Base-by-base conservation (phyloP, 1,140 invertebrate species). In the Habropoda laboriosa region DNA sequence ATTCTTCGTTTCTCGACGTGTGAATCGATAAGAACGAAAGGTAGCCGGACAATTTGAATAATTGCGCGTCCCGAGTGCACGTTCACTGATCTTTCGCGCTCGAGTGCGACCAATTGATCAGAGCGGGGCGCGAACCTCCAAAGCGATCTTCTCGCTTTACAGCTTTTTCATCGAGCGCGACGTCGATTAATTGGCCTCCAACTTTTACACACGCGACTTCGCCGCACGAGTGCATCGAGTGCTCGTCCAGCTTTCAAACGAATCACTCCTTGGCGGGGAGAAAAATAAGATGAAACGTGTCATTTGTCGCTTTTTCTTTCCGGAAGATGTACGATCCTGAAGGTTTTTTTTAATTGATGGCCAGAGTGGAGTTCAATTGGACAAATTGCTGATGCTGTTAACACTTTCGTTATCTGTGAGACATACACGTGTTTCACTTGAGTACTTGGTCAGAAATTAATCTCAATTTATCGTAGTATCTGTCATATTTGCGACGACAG, bases 161-260 rank as follows among this genome's bases (percentile, higher is more conserved):
- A 70, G 82, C 63, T 82, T 72, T 68, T 81, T 82, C 67, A 42
- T 45, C 64, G 32, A 66, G 21, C 51, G 32, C 18, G 58, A 60
- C 64, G 81, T 83, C 82, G 82, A 82, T 83, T 83, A 83, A 83
- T 83, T 70, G 61, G 49, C 67, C 78, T 79, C 24, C 73, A 67
- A 67, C 53, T 51, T 83, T 51, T 60, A 55, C 38, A 61, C 45
- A 30, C 71, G 71, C 71, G 57, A 73, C 40, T 63, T 38, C 42
- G 57, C 16, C 13, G 4, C 40, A 30, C 2, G 53, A 13, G 12
- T 24, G 6, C 40, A 45, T 45, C 27, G 18, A 45, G 30, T 24
- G 5, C 38, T 13, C 24, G 16, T 4, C 18, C 0, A 6, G 27
- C 16, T 53, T 68, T 68, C n/a, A 53, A 68, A 32, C 8, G 27